phyloP scores from a whole-genome alignment of 2,888 invertebrate species.

The Mamestra brassicae region DNA sequence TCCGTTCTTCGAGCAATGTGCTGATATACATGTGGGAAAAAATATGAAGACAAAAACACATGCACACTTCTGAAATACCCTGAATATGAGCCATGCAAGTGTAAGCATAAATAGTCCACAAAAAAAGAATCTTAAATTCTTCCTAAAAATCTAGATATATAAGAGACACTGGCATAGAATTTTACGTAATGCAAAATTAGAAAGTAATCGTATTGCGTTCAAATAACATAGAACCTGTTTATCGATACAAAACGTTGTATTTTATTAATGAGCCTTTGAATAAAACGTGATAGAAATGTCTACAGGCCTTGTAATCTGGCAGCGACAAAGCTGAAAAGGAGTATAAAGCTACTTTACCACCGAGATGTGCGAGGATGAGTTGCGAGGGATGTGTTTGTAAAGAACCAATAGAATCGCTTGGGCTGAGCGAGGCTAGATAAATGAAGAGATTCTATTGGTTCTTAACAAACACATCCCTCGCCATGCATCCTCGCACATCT shows the following conservation, averaged over 20 bases:
- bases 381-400: no score
- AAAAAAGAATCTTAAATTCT: not conserved
- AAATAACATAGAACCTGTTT: slow-evolving; percentile 23
- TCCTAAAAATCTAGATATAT: not conserved
- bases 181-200: slow-evolving; percentile 31
- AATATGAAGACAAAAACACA: no score
- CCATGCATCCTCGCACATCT: no score
- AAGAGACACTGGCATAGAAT: not conserved
- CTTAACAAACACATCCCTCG: no score
- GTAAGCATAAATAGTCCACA: not conserved
- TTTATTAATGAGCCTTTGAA: slow-evolving; percentile 14
- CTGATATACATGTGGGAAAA: no score
- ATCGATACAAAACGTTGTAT: slow-evolving; percentile 17
- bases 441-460: no score
- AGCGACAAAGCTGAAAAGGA: not conserved
- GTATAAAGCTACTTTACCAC: no score
- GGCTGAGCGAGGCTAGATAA: no score
- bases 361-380: no score
- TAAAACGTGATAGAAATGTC: slow-evolving; percentile 3
- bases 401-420: no score
- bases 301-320: not conserved
- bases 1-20: no score
- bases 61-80: no score
- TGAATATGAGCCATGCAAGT: not conserved
- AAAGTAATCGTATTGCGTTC: slow-evolving; percentile 22